Evolutionary conservation across 2,797 vertebrate species (phyloP).

Genomic region (Margarornis squamiger): DNA sequence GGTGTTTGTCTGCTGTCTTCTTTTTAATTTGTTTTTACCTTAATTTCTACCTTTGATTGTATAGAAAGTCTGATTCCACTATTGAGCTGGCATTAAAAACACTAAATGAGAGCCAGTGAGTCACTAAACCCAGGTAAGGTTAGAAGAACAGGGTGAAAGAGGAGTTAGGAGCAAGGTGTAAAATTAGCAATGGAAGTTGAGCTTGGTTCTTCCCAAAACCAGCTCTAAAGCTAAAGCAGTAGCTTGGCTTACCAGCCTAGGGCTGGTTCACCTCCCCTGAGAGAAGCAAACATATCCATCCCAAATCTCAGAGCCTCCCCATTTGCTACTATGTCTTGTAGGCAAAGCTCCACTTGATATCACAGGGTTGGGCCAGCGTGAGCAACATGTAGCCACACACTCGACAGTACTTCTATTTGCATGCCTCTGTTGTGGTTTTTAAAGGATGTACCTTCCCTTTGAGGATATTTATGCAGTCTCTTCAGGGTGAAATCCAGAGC

Average conservation of each 20-base stretch:
- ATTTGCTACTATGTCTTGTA: not conserved
- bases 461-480: not conserved
- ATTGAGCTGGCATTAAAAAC: not conserved
- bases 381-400: not conserved
- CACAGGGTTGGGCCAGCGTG: not conserved
- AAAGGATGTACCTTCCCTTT: not conserved
- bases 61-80: not conserved
- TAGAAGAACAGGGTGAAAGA: not conserved
- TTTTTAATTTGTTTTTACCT: not conserved
- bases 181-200: not conserved
- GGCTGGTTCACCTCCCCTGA: not conserved
- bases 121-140: accelerated
- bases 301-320: not conserved
- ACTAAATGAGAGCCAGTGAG: not conserved
- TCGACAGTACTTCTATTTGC: not conserved
- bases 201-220: not conserved
- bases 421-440: not conserved
- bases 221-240: not conserved
- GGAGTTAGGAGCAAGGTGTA: not conserved
- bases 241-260: not conserved
- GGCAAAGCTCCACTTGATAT: not conserved
- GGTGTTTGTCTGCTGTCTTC: not conserved
- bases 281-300: not conserved
- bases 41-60: not conserved
- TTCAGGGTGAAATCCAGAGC: not conserved